phyloP scores from a whole-genome alignment of 2,113 vertebrate genomes.

The Bambusicola thoracicus region DNA sequence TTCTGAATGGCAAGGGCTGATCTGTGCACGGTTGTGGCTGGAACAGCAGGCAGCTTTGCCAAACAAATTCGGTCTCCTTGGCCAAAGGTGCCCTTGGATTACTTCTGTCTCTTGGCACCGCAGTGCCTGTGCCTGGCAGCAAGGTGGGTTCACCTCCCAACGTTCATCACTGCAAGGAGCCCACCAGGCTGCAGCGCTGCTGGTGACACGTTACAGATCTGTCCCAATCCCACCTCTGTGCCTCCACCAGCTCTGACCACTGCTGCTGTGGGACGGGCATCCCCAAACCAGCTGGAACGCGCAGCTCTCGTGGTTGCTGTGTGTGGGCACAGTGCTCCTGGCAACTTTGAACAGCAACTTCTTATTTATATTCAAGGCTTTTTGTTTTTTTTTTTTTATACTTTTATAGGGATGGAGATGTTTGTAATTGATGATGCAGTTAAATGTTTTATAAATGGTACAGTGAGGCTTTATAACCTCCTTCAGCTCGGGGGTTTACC shows the following conservation, averaged over 20 bases:
- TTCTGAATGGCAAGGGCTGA: neutral
- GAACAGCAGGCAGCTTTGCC: neutral
- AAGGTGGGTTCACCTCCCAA: neutral
- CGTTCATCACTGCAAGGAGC: accelerated
- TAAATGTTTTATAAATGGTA: neutral
- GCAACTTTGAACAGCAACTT: neutral
- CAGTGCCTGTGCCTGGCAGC: accelerated
- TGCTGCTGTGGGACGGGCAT: too few species aligned
- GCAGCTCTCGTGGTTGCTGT: neutral
- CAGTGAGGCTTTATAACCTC: neutral
- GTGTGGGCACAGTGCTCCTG: neutral
- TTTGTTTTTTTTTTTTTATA: neutral
- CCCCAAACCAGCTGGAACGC: neutral
- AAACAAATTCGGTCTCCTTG: neutral
- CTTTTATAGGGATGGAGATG: neutral
- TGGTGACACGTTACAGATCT: neutral
- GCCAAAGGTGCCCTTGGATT: neutral
- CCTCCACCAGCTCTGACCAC: neutral
- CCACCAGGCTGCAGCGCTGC: neutral
- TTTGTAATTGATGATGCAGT: neutral
- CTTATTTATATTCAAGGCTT: neutral
- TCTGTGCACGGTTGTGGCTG: neutral
- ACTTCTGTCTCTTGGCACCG: accelerated
- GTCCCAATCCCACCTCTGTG: accelerated
- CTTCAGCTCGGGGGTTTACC: neutral